Conservation (phyloP, 2,888 invertebrate species). For the Tiliacea citrago region DNA sequence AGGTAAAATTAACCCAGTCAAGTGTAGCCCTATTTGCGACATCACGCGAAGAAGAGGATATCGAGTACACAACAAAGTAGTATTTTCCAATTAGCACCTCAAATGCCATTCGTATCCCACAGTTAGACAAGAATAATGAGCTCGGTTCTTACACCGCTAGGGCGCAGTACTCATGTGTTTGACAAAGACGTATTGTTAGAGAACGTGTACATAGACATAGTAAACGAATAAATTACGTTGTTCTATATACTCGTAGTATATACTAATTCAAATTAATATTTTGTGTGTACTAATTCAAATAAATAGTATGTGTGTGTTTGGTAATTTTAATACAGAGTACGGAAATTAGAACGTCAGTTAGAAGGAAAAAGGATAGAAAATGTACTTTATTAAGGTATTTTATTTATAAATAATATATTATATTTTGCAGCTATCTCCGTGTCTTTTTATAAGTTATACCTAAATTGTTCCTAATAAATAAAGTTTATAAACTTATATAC, state of each 20-base stretch:
- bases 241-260: neutral
- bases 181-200: slow-evolving; percentile 59
- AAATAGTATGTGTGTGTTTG: no score
- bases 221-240: neutral
- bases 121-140: slow-evolving; percentile 67
- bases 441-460: no score
- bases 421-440: no score
- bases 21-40: slow-evolving; percentile 35
- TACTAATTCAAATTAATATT: no score
- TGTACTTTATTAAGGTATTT: no score
- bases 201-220: slow-evolving; percentile 19
- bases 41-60: slow-evolving; percentile 43
- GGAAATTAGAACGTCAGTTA: neutral
- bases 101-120: slow-evolving; percentile 73
- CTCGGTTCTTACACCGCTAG: slow-evolving; percentile 63
- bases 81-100: slow-evolving; percentile 71
- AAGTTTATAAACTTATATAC: no score
- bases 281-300: no score
- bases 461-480: no score
- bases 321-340: neutral
- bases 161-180: slow-evolving; percentile 56
- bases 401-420: no score
- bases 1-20: slow-evolving; percentile 4
- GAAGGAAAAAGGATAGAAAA: neutral
- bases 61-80: slow-evolving; percentile 48